Conservation (phyloP, 2,113 vertebrate genomes). For the Caracal caracal region DNA sequence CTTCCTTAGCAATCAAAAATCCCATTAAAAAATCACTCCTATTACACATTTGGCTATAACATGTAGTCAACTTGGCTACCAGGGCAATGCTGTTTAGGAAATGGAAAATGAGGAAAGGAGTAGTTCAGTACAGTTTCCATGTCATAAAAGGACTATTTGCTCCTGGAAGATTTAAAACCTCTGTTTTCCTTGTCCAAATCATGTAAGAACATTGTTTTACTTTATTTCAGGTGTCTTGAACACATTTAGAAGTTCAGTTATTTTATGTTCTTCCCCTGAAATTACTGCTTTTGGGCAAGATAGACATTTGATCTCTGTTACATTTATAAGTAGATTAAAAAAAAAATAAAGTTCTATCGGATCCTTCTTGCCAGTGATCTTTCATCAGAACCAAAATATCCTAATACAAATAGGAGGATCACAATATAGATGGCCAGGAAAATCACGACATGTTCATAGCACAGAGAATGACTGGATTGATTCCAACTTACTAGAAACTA, state of each 20-base stretch:
- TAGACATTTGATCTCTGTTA: not conserved
- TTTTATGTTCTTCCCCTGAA: slow-evolving; percentile 47
- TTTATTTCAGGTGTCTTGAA: not conserved
- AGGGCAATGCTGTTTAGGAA: slow-evolving; percentile 71
- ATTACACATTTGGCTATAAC: not conserved
- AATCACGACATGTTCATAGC: not conserved
- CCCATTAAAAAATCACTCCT: slow-evolving; percentile 78
- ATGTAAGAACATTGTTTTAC: slow-evolving; percentile 8
- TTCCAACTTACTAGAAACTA: slow-evolving; percentile 12
- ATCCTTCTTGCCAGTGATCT: not conserved
- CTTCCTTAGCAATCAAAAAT: slow-evolving; percentile 80
- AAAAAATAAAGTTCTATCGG: not conserved
- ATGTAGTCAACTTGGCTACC: slow-evolving; percentile 61
- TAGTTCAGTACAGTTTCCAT: not conserved
- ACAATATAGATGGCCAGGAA: not conserved
- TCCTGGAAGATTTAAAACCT: slow-evolving; percentile 16
- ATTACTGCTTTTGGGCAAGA: not conserved
- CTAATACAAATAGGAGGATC: not conserved
- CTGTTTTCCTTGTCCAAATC: slow-evolving; percentile 30
- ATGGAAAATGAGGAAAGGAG: slow-evolving; percentile 9
- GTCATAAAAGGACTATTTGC: slow-evolving; percentile 41
- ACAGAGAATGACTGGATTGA: not conserved
- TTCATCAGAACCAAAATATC: not conserved
- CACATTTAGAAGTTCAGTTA: not conserved
- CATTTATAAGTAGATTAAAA: not conserved